Evolutionary conservation across 2,888 invertebrate genomes (phyloP), one percentile per base, ranked within the genome.

Genomic region (Abscondita cerata): DNA sequence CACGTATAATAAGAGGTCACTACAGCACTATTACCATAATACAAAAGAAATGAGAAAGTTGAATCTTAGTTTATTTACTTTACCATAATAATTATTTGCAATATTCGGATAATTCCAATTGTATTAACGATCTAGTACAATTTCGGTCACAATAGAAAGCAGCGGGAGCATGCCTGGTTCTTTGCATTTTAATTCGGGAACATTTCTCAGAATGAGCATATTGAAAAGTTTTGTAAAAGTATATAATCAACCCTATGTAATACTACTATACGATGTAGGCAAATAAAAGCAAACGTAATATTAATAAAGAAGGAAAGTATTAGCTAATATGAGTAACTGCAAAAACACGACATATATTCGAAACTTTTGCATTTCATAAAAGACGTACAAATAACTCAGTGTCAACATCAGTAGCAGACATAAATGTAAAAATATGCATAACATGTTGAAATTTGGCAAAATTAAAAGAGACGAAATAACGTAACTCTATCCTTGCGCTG

Each of bases 241-340:
- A 47, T 44, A 36, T 48, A 56, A 52, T 38, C 57, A 57, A 47
- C 57, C 34, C 11, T 41, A 58, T 38, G 59, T 62, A 62, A 59
- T 62, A 59, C 54, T 41, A 48, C 62, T 52, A 57, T 15, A 52
- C 50, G 52, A 44, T 31, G 58, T 72, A 73, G 75, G 74, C 73
- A 77, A 77, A 75, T 75, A 74, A 58, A 69, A 62, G 71, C 72
- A 68, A 73, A 72, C 76, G 75, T 74, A 73, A 76, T 76, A 77
- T 77, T 77, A 77, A 77, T 78, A 78, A 78, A 77, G 76, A 75
- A 75, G 76, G 71, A 70, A 71, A 70, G 70, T 75, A 75, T 76
- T 72, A 73, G 73, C 70, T 66, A 68, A 72, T 71, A 73, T 73
- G 67, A 72, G 65, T 52, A 61, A 48, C 59, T 72, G 69, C 69